Evolutionary conservation across 2,797 vertebrate species (phyloP).

Genomic region (Platalea minor): DNA sequence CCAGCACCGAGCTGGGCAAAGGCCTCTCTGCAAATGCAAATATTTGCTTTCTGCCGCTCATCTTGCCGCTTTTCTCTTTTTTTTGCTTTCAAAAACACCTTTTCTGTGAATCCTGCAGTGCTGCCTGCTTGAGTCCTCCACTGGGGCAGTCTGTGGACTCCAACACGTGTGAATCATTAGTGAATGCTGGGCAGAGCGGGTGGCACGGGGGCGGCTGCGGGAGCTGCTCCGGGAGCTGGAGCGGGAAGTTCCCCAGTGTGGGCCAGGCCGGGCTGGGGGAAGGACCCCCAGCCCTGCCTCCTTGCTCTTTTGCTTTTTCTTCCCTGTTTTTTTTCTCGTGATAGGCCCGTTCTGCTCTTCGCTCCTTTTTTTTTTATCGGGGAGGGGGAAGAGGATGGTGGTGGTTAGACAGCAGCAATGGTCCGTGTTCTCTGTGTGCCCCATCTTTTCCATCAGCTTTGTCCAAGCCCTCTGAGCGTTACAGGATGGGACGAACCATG

Average conservation of each 20-base stretch:
- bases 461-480: accelerated
- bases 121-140: background rate
- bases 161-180: accelerated
- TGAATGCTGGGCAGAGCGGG: accelerated
- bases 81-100: background rate
- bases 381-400: background rate
- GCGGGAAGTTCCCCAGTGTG: accelerated
- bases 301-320: background rate
- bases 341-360: background rate
- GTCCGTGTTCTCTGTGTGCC: background rate
- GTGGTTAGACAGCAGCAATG: background rate
- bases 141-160: accelerated
- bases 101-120: background rate
- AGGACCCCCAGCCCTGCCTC: background rate
- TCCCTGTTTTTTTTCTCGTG: background rate
- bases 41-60: background rate
- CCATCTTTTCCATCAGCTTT: background rate
- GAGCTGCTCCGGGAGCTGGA: background rate
- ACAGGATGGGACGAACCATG: background rate
- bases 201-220: accelerated
- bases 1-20: background rate
- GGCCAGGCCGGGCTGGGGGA: accelerated
- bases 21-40: background rate
- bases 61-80: background rate
- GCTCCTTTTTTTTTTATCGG: background rate